A percentile compares a stretch with the other conserved stretches of the same genome.
Conservation (phyloP, 2,797 vertebrate species). For the Lindbergichthys nudifrons region DNA sequence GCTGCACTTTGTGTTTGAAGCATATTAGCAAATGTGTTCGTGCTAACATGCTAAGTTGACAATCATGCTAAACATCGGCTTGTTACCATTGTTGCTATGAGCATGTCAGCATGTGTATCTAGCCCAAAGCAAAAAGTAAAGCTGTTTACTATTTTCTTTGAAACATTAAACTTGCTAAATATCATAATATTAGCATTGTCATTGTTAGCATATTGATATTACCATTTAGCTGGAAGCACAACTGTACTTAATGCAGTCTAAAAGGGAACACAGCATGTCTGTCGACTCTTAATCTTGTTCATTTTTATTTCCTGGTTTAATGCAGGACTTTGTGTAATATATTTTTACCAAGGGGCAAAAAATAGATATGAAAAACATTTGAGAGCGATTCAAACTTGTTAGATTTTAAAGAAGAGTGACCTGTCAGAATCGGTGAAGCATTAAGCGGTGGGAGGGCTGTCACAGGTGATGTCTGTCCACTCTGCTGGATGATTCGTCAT, state of each 20-base stretch:
- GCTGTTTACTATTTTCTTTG: neutral
- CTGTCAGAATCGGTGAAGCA: neutral
- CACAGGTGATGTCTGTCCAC: slow-evolving; percentile 21
- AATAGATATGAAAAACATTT: slow-evolving; percentile 2
- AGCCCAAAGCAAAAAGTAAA: neutral
- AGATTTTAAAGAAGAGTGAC: slow-evolving; percentile 1
- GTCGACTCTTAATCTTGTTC: slow-evolving; percentile 1
- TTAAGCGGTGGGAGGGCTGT: neutral
- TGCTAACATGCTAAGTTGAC: neutral
- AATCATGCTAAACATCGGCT: slow-evolving; percentile 6
- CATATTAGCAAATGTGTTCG: neutral
- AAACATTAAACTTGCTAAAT: neutral
- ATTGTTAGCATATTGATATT: slow-evolving; percentile 11
- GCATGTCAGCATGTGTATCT: neutral
- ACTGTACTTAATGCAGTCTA: neutral
- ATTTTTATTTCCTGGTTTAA: slow-evolving; percentile 14
- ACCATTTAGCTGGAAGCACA: slow-evolving; percentile 3
- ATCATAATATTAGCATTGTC: neutral
- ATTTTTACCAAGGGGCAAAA: neutral
- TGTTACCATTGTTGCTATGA: neutral
- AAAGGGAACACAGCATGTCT: neutral
- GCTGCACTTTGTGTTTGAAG: neutral
- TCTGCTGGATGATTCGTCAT: slow-evolving; percentile 17
- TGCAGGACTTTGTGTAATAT: slow-evolving; percentile 15
- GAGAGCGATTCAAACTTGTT: neutral